Percentiles rank a stretch among this genome's conserved stretches.
Conservation (phyloP, 2,113 vertebrate species). For the Pluvianellus socialis region DNA sequence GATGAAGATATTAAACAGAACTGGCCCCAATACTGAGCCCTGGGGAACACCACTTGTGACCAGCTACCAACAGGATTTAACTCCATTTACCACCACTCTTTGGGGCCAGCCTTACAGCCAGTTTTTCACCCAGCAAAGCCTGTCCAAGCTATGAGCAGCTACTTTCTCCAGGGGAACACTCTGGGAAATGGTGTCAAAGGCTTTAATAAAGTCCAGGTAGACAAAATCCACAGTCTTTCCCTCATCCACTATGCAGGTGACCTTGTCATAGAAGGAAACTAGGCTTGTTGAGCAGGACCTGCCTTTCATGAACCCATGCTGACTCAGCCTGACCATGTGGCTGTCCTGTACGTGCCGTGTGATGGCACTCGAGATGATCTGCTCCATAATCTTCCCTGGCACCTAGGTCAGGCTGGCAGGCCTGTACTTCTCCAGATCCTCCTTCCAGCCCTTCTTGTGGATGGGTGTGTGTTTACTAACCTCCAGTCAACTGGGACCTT, state of each 20-base stretch:
- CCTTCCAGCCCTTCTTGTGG: neutral
- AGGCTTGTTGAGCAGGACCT: neutral
- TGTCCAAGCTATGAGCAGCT: no score
- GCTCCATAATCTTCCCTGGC: neutral
- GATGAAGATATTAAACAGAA: neutral
- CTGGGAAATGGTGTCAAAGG: neutral
- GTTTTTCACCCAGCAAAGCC: neutral
- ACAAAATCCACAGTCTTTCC: neutral
- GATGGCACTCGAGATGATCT: neutral
- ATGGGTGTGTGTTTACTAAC: neutral
- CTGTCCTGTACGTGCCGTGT: neutral
- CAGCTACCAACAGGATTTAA: neutral
- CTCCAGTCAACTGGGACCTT: neutral
- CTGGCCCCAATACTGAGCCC: neutral
- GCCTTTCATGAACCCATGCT: neutral
- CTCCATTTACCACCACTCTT: neutral
- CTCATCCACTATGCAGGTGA: neutral
- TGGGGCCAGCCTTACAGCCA: neutral
- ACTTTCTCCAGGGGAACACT: neutral
- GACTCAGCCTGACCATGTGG: neutral
- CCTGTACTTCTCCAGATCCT: neutral
- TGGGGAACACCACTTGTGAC: neutral
- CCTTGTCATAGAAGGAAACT: neutral
- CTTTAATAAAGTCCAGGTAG: neutral
- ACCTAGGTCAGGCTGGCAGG: neutral